phyloP scores from a whole-genome alignment of 2,113 vertebrate genomes.

The Halcyon senegalensis region DNA sequence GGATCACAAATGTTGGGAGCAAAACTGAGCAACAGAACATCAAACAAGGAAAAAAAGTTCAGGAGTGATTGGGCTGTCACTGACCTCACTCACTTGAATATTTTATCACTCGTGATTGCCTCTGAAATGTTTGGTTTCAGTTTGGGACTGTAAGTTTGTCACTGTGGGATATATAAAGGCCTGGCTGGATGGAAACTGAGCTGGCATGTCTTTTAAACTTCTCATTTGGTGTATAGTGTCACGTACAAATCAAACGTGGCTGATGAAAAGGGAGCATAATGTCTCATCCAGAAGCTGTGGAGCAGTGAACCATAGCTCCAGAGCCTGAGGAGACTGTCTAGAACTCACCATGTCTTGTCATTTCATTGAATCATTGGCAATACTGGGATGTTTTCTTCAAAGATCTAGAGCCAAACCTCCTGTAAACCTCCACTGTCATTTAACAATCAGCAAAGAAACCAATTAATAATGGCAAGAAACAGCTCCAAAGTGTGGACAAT shows the following conservation, averaged over 20 bases:
- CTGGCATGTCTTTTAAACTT: background rate
- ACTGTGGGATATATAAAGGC: background rate
- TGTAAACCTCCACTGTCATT: background rate
- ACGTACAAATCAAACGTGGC: background rate
- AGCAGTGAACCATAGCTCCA: background rate
- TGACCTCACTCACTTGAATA: background rate
- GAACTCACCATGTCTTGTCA: background rate
- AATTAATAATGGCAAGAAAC: background rate
- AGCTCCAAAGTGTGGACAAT: background rate
- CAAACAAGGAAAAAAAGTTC: background rate
- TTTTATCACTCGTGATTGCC: background rate
- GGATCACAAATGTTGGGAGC: background rate
- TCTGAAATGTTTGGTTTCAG: background rate
- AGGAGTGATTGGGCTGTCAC: background rate
- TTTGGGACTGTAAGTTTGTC: background rate
- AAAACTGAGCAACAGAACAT: background rate
- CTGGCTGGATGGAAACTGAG: background rate
- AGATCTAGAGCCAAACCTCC: background rate
- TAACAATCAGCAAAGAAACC: background rate
- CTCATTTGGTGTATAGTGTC: background rate
- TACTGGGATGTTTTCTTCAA: background rate
- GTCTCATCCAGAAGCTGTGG: background rate
- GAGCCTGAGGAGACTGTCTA: background rate
- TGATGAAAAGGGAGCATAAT: background rate
- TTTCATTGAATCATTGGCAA: background rate